Base-by-base conservation (phyloP, 2,888 invertebrate species). In the Isoperla grammatica region DNA sequence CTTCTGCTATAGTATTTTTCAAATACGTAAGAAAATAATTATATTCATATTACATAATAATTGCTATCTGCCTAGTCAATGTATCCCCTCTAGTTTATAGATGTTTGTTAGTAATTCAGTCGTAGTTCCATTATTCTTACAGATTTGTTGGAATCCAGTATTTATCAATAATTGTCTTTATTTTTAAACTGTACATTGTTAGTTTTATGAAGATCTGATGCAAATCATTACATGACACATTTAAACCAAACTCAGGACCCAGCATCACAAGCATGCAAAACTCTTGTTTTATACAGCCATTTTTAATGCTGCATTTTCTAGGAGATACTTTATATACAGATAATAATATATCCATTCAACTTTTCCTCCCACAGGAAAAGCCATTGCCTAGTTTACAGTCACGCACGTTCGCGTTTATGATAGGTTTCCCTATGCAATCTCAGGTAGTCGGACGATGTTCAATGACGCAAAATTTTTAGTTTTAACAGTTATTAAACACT, bases 301-400 rank as follows among this genome's bases (percentile, higher is more conserved):
- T 61, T 63, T 64, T 54, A 59, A 59, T 60, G 62, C 61, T 59
- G 62, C 64, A 64, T 64, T 64, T 63, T 64, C 62, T 62, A 61
- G 61, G 59, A 57, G 55, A 57, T 62, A 62, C 59, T 62, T 62
- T 64, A 59, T 62, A 58, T 57, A 45, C 58, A 58, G 58, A 58
- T 58, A 58, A 50, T 50, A 53, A 58, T 57, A 53, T 62, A 49
- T 57, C 53, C 37, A 59, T 17, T 45, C 15, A 45, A 45, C 49
- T 60, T 62, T 61, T 59, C 59, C 63, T 60, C 29, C 40, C 43
- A 48, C 57, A 49, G 60, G 61, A 46, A 57, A 60, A 62, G 62
- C 61, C 61, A 61, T 61, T 50, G 54, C 62, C 60, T 62, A 62
- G 43, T 59, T 60, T 39, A 59, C 59, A 62, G 60, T 60, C 57